Evolutionary conservation across 2,888 invertebrate genomes (phyloP).

Genomic region (Opisthograptis luteolata): DNA sequence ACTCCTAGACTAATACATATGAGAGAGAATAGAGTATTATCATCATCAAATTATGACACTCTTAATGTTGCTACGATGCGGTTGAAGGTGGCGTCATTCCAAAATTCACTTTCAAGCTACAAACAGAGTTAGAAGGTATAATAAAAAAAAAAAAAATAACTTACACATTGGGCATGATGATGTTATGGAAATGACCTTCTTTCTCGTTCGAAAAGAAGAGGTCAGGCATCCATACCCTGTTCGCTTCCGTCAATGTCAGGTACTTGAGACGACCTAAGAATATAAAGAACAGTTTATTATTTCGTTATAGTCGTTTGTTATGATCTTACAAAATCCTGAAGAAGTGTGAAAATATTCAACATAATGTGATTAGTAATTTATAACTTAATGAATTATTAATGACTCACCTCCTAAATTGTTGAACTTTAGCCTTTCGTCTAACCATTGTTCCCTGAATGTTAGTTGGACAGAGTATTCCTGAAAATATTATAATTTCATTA

Average conservation of each 20-base stretch:
- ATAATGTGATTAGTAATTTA: too few species aligned
- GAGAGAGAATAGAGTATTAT: too few species aligned
- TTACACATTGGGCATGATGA: slow-evolving; percentile 97
- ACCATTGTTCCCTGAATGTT: slow-evolving; percentile 98
- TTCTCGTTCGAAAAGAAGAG: slow-evolving; percentile 99
- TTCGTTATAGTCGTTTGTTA: too few species aligned
- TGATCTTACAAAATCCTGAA: too few species aligned
- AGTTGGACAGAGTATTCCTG: slow-evolving; percentile 99
- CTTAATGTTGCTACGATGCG: too few species aligned
- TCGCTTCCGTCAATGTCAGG: slow-evolving; percentile 96
- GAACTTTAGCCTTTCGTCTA: slow-evolving; percentile 95
- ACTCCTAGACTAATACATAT: too few species aligned
- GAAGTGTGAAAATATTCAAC: not conserved
- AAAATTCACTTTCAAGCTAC: too few species aligned
- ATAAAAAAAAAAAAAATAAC: too few species aligned
- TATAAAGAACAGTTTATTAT: slow-evolving; percentile 2
- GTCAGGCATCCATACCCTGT: slow-evolving; percentile 99
- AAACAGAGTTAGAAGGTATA: too few species aligned
- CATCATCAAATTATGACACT: too few species aligned
- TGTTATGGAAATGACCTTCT: slow-evolving; percentile 98
- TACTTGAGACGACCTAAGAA: slow-evolving; percentile 92
- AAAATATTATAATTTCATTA: slow-evolving; percentile 56
- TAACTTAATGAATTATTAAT: too few species aligned
- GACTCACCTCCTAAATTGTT: slow-evolving; percentile 93
- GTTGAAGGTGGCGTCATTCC: too few species aligned